Base-by-base conservation (phyloP, 1,140 invertebrate species). In the Bombyx mandarina region DNA sequence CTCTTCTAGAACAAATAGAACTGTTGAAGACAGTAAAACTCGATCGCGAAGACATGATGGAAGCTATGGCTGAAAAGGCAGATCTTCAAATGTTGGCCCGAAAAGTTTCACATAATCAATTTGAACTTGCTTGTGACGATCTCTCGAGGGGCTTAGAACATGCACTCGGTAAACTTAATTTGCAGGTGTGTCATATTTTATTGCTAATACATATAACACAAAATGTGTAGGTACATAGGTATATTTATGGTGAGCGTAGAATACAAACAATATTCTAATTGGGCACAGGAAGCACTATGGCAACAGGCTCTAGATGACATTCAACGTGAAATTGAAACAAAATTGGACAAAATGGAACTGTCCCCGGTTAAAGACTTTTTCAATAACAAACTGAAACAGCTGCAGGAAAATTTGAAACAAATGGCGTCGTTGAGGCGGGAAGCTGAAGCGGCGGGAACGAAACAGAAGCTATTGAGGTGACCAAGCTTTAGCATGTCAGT, bases 31-130 rank as follows among this genome's bases (percentile, higher is more conserved):
- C 72, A 0, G 71, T 83, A 35, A 93, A 94, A 81, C 89, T 93
- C 18, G 90, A 94, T 63, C 90, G 91, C 58, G 90, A 91, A 65
- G 92, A 93, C 66, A 82, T 94, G 62, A 90, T 92, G 52, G 91
- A 93, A 54, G 89, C 91, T 1, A 80, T 94, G 60, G 91, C 92
- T 0, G 91, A 93, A 22, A 94, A 94, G 79, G 93, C 93, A 0
- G 93, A 94, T 70, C 81, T 91, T 49, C 86, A 88, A 2, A 80
- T 90, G 57, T 79, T 94, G 50, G 90, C 92, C 26, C 88, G 90
- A 3, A 94, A 94, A 67, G 93, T 94, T 4, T 93, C 92, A 0
- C 88, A 91, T 56, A 92, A 93, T 45, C 91, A 93, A 66, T 91
- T 94, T 66, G 91, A 93, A 55, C 84, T 90, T 42, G 90, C 91